Evolutionary conservation across 2,113 vertebrate species (phyloP), one percentile per base, ranked within the genome.

Genomic region (Oreochromis aureus): DNA sequence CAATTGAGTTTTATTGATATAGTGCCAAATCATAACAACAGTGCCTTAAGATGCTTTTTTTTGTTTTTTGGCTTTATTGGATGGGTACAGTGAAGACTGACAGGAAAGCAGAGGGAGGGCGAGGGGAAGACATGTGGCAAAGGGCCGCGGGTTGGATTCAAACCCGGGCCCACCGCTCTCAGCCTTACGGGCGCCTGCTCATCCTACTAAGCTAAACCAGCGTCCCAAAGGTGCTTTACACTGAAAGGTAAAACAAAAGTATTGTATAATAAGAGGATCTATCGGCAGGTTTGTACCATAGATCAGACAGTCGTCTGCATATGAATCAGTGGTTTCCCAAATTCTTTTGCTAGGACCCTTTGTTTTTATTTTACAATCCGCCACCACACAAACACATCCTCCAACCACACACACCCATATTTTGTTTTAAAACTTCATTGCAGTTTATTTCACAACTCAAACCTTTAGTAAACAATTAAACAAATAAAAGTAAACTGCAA

Each of bases 151-250:
- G 53, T 63, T 6, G 0, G 59, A 63, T 34, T 63, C 32, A 34
- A 34, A 63, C 59, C 59, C 3, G 1, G 59, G 30, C 59, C 59
- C 16, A 34, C 32, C 0, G 3, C 30, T 63, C 9, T 63, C 59
- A 63, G 10, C 59, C 59, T 19, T 63, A 11, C 10, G 32, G 59
- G 59, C 18, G 0, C 59, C 59, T 63, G 59, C 32, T 63, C 32
- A 0, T 63, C 32, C 59, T 6, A 36, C 16, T 63, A 32, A 63
- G 59, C 59, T 63, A 63, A 59, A 59, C 56, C 7, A 0, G 13
- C 1, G 0, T 16, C 27, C 56, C 1, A 1, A 30, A 30, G 27
- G 56, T 0, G 27, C 56, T 59, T 16, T 32, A 16, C 56, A 3
- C 13, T 59, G 56, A 59, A 59, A 59, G 56, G 27, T 59, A 59